Evolutionary conservation across 2,888 invertebrate species (phyloP), one percentile per base, ranked within the genome.

Genomic region (Sphaerophoria rueppellii): DNA sequence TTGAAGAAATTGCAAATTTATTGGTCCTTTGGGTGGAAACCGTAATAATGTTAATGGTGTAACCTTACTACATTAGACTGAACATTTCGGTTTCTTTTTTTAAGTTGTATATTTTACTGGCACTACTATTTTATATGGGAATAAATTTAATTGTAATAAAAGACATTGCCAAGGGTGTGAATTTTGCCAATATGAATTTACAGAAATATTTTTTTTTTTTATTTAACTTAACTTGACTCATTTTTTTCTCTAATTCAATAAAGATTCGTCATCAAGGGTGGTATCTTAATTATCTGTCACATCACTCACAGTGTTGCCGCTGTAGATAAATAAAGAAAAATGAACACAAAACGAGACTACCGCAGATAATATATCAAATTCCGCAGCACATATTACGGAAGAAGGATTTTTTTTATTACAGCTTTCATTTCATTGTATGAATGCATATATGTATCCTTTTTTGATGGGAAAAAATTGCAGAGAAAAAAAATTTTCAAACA

Each of bases 1-100:
- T 89, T 88, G 89, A 89, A 87, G 35, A 89, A 90, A 89, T 89
- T 89, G 88, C 88, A 85, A 89, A 90, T 90, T 89, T 90, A 90
- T 90, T 89, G 89, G 88, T 88, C 89, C 88, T 89, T 54, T 72
- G 88, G 89, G 90, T 69, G 48, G 34, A 24, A n/a, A 69, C 65
- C 72, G 58, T 83, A 83, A 83, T 83, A 85, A 69, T 72, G 60
- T 76, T 81, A 73, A 81, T 73, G 81, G 69, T 48, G 48, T 54
- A 35, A n/a, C 34, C n/a, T 40, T 54, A 32, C n/a, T 52, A 6
- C 50, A 14, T 24, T 7, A 61, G 6, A 14, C 14, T 6, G 40
- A 40, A 12, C 12, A 6, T 12, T 9, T 43, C 43, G 9, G 9
- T 43, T 11, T 40, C 40, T 12, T 9, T 24, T 24, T 24, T 24